phyloP scores from a whole-genome alignment of 1,140 invertebrate genomes.

The Cotesia glomerata region DNA sequence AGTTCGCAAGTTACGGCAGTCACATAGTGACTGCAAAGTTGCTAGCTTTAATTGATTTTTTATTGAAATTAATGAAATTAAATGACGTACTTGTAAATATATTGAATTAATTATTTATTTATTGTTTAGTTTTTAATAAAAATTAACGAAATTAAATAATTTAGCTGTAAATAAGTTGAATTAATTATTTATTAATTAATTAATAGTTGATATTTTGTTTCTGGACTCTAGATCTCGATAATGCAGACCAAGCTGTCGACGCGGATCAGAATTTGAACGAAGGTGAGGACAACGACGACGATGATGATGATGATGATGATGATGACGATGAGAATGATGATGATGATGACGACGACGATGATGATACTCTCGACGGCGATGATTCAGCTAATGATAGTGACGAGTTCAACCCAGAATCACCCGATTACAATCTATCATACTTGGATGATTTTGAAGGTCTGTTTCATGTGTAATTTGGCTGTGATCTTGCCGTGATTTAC shows the following conservation, averaged over 20 bases:
- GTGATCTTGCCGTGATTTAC: no score
- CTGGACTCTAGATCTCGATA: constrained; percentile 49
- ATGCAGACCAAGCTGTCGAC: constrained; percentile 49
- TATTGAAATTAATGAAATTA: no score
- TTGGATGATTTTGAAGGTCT: constrained; percentile 48
- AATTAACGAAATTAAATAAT: no score
- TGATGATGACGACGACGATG: constrained; percentile 46
- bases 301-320: constrained; percentile 58
- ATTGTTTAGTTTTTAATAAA: no score
- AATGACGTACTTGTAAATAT: no score
- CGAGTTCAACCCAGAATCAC: constrained; percentile 45
- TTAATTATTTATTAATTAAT: neutral
- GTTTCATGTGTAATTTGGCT: constrained; percentile 25
- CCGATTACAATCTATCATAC: constrained; percentile 46
- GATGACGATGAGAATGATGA: constrained; percentile 58
- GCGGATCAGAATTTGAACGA: constrained; percentile 21
- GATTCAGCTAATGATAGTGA: constrained; percentile 50
- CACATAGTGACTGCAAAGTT: no score
- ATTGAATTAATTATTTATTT: no score
- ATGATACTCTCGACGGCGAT: constrained; percentile 53
- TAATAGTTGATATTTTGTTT: neutral
- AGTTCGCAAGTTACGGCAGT: no score
- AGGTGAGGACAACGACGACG: constrained; percentile 49
- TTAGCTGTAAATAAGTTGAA: no score
- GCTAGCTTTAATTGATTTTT: no score